Base-by-base conservation (phyloP, 2,888 invertebrate genomes). In the Sipunculus nudus region DNA sequence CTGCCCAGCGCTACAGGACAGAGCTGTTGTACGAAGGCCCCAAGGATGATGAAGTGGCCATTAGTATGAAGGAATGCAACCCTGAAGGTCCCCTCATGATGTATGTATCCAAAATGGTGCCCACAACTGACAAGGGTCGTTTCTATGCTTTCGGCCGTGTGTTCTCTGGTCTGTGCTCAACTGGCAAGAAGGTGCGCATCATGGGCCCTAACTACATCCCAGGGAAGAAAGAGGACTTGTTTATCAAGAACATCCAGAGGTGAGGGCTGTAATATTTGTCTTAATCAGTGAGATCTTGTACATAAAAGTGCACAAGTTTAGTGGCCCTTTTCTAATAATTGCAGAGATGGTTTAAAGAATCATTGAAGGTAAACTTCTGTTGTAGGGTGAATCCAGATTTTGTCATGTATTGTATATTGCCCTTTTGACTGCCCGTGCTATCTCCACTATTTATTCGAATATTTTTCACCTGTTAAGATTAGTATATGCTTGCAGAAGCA, bases 31-130 rank as follows among this genome's bases (percentile, higher is more conserved):
- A 99, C 85, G 99, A 99, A 87, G 99, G 98, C 77, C 97, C 98
- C 56, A 90, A 89, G 66, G 97, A 98, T 81, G 98, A 99, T 82
- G 94, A 94, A 78, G 96, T 94, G 65, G 96, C 96, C 72, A 74
- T 94, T 69, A 94, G 92, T 85, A 67, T 87, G 68, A 87, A 93
- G 90, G 92, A 83, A 81, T 99, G 99, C 83, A 96, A 99, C 86
- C 92, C 98, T 16, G 92, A 94, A 74, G 99, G 92, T 43, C 98
- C 97, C 19, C 89, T 99, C 61, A 99, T 99, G 97, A 99, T 99
- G 99, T 99, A 99, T 89, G 89, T 99, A 73, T 96, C 96, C 50
- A 99, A 99, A 87, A 99, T 99, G 99, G 99, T 99, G 84, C 99
- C 99, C 73, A 99, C 99, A 19, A 92, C 95, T 16, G 99, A 99